These are phyloP conservation scores for Drosophila busckii DNA, from an alignment of 1,140 invertebrate genomes.

Conservation along the genomic window DNA sequence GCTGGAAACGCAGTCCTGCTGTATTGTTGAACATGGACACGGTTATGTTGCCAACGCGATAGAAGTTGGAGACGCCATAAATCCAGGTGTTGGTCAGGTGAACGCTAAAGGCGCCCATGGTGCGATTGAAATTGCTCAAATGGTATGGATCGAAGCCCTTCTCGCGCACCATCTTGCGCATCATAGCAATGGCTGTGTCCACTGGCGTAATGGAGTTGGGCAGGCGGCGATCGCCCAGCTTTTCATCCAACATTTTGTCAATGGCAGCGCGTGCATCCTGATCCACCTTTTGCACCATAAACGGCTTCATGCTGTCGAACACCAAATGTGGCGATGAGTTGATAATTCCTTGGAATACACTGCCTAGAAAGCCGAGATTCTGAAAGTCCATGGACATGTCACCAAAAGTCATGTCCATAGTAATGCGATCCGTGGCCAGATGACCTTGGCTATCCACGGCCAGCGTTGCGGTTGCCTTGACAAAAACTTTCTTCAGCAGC, in stretches of 20 bases:
- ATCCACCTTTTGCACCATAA: slow-evolving; percentile 88
- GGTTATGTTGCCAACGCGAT: slow-evolving; percentile 88
- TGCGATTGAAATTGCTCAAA: slow-evolving; percentile 85
- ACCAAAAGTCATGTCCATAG: slow-evolving; percentile 88
- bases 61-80: slow-evolving; percentile 88
- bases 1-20: slow-evolving; percentile 81
- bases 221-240: slow-evolving; percentile 85
- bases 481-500: slow-evolving; percentile 84
- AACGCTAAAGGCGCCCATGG: slow-evolving; percentile 84
- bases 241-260: slow-evolving; percentile 83
- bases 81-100: slow-evolving; percentile 87
- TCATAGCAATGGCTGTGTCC: slow-evolving; percentile 88
- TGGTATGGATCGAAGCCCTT: slow-evolving; percentile 87
- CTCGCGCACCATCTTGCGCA: slow-evolving; percentile 84
- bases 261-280: slow-evolving; percentile 84
- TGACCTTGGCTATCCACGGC: slow-evolving; percentile 86
- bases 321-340: slow-evolving; percentile 89
- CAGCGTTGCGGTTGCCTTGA: slow-evolving; percentile 83
- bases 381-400: slow-evolving; percentile 89
- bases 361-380: slow-evolving; percentile 87
- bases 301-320: slow-evolving; percentile 92
- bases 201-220: slow-evolving; percentile 92
- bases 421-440: slow-evolving; percentile 87
- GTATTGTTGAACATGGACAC: slow-evolving; percentile 86
- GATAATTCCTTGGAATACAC: slow-evolving; percentile 87